phyloP scores from a whole-genome alignment of 1,140 invertebrate species.

The Anastrepha ludens region DNA sequence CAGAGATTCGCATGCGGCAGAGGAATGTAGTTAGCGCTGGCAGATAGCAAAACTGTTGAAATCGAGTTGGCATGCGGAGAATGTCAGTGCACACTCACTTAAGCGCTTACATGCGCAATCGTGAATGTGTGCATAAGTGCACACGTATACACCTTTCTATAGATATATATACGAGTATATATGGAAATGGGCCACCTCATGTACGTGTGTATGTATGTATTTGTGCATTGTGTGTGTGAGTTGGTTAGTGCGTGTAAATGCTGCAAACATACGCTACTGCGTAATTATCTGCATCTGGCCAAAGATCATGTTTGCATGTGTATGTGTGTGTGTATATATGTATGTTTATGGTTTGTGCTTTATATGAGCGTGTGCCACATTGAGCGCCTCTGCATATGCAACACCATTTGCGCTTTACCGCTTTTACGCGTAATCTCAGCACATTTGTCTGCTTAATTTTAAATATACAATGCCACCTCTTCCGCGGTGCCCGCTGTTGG shows the following conservation, averaged over 20 bases:
- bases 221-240: background rate
- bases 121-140: background rate
- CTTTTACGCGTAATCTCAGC: constrained; percentile 47
- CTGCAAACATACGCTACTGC: background rate
- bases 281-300: background rate
- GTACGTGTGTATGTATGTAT: background rate
- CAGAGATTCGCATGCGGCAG: background rate
- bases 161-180: background rate
- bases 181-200: too few species aligned
- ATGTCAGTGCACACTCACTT: background rate
- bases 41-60: constrained; percentile 3
- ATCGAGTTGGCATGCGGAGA: constrained; percentile 1
- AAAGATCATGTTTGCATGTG: background rate
- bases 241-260: background rate
- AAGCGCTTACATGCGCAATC: background rate
- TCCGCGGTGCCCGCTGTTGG: constrained; percentile 2
- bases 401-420: constrained; percentile 44
- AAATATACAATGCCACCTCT: constrained; percentile 2
- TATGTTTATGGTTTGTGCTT: background rate
- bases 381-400: constrained; percentile 40
- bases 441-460: constrained; percentile 53
- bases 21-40: background rate
- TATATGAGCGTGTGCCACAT: background rate
- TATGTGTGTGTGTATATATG: background rate
- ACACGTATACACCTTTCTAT: background rate